Evolutionary conservation across 2,797 vertebrate genomes (phyloP), one percentile per base, ranked within the genome.

Genomic region (Dermochelys coriacea): DNA sequence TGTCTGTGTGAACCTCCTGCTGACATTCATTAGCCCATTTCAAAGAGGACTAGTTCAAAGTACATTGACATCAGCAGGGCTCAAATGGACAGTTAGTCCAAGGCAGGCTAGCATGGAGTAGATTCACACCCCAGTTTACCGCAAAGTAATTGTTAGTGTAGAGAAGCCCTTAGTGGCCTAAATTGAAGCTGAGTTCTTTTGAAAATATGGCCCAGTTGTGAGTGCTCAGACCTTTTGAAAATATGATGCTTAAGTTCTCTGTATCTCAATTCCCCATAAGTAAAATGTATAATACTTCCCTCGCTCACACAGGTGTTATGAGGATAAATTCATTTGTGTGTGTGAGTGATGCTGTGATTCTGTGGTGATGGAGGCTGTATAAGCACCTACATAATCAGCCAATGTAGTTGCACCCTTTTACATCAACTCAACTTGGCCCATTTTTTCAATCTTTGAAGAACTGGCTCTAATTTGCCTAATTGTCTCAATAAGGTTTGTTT

Each of bases 401-500:
- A 41, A 41, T 71, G n/a, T 41, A 68, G 34, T 68, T 37, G 37
- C n/a, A 21, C 10, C n/a, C n/a, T 37, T 68, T 37, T 37, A 41
- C 37, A 37, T 71, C n/a, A 71, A n/a, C 21, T 71, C 37, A n/a
- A 7, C 6, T 61, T 61, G 19, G n/a, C 19, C 21, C 21, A 12
- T 71, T 37, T 71, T 71, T 41, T 71, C 68, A 96, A 8, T 18
- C 37, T 87, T 89, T 93, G 88, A 93, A 93, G 37, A 15, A 89
- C 68, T 92, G 82, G 29, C 15, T 89, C 37, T 90, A 37, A 80
- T 16, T 92, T 0, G 0, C 61, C 34, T 37, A 85, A 59, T 85
- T 9, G 52, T 92, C 94, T 94, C 86, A 91, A 88, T 1, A 0
- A 91, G 51, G 79, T 54, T 91, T 89, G 8, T 89, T 96, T 88